Conservation (phyloP, 2,888 invertebrate genomes). For the Steinernema scapterisci region DNA sequence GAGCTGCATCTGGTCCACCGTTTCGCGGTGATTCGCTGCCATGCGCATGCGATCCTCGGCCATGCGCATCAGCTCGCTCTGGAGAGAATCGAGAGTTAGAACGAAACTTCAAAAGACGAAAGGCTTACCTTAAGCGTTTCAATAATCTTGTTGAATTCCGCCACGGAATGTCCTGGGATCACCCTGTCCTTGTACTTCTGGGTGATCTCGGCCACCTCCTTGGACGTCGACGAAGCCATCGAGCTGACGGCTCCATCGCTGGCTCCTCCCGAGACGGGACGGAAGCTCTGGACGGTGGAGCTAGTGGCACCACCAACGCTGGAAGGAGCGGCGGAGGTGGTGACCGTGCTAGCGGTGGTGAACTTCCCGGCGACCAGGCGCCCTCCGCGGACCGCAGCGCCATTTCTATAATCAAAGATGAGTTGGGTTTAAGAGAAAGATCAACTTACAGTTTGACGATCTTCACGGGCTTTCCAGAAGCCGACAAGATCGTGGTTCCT, state of each 20-base stretch:
- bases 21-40: conserved; percentile 20
- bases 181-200: conserved; percentile 19
- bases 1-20: conserved; percentile 13
- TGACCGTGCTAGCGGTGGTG: not conserved
- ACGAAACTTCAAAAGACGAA: too few species aligned
- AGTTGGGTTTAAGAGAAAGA: not conserved
- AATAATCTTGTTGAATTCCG: conserved; percentile 14
- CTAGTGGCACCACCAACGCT: not conserved
- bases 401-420: conserved; percentile 1
- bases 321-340: not conserved
- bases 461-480: conserved; percentile 15
- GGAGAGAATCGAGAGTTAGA: not conserved
- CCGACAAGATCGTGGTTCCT: not conserved
- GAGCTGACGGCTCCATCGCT: conserved; percentile 9
- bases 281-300: not conserved
- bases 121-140: conserved; percentile 3
- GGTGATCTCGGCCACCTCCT: conserved; percentile 10
- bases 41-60: conserved; percentile 12
- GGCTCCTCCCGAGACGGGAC: conserved; percentile 3
- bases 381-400: not conserved
- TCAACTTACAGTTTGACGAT: conserved; percentile 17
- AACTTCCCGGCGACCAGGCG: not conserved
- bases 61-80: conserved; percentile 1
- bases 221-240: conserved; percentile 12
- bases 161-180: not conserved